Percentiles rank a stretch among this genome's conserved stretches.
Conservation (phyloP, 2,888 invertebrate species). For the Machimus atricapillus region DNA sequence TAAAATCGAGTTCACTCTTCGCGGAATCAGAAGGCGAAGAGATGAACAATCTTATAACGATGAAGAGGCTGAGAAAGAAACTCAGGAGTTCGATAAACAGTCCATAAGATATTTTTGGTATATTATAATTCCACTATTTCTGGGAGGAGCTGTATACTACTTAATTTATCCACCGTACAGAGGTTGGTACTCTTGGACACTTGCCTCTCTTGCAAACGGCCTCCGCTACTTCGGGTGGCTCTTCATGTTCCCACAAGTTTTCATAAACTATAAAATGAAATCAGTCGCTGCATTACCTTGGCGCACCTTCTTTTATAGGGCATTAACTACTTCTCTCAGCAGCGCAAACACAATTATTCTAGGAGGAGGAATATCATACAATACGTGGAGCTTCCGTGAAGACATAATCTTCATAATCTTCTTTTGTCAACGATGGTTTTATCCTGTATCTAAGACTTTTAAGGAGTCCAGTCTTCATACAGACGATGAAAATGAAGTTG, state of each 20-base stretch:
- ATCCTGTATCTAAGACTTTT: conserved; percentile 90
- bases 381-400: conserved; percentile 96
- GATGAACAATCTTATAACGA: conserved; percentile 49
- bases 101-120: conserved; percentile 92
- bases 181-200: conserved; percentile 97
- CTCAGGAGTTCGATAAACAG: conserved; percentile 87
- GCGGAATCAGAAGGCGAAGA: conserved; percentile 55
- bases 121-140: conserved; percentile 86
- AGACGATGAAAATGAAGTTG: conserved; percentile 58
- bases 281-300: conserved; percentile 98
- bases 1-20: conserved; percentile 70
- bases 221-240: conserved; percentile 99
- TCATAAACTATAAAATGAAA: conserved; percentile 96
- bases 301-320: conserved; percentile 97
- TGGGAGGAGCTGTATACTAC: conserved; percentile 89
- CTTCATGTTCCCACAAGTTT: conserved; percentile 98
- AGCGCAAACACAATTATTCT: conserved; percentile 98
- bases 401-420: conserved; percentile 94
- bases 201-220: conserved; percentile 91
- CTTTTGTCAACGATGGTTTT: conserved; percentile 95
- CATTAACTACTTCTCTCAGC: conserved; percentile 97
- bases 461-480: conserved; percentile 68
- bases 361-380: conserved; percentile 86
- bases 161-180: conserved; percentile 94
- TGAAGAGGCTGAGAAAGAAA: conserved; percentile 75